Evolutionary conservation across 2,797 vertebrate species (phyloP), one percentile per base, ranked within the genome.

Genomic region (Heliangelus exortis): DNA sequence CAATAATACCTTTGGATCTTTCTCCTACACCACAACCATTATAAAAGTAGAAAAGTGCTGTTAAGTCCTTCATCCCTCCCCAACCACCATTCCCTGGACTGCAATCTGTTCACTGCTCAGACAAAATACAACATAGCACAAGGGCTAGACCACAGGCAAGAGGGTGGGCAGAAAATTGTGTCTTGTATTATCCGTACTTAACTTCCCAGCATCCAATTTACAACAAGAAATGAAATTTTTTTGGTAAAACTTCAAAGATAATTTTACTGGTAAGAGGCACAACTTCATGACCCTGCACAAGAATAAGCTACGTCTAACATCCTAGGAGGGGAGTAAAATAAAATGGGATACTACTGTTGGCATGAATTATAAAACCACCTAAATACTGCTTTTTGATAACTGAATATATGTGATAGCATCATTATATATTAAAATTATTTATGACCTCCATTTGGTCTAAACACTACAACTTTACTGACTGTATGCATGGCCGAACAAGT

Each of bases 401-500:
- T 23, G 55, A 61, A 82, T n/a, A 47, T 31, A 66, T 61, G 51
- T 58, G 78, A 82, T 87, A 93, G 61, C 72, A 80, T 77, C 78
- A 83, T 91, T 87, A 94, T 47, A 92, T 95, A 92, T 91, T 79
- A 83, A 88, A 89, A 80, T 33, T 85, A 65, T 71, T 89, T 84
- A 87, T 71, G 55, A 74, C 75, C 79, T 85, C 68, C 45, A 81
- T 84, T 92, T 77, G 71, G 72, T 73, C 61, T 79, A 95, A 92
- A 91, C 41, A 66, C 58, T 23, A 80, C 55, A 74, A 72, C 47
- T 76, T 81, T 33, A 77, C 84, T 91, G 68, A 41, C 54, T 73
- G 16, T 23, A 78, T 34, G 77, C 92, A 91, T 50, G 55, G 33
- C 0, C 94, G 66, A 91, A 84, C 68, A 72, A 87, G 81, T 51